Base-by-base conservation (phyloP, 2,113 vertebrate species). In the Grantiella picta region DNA sequence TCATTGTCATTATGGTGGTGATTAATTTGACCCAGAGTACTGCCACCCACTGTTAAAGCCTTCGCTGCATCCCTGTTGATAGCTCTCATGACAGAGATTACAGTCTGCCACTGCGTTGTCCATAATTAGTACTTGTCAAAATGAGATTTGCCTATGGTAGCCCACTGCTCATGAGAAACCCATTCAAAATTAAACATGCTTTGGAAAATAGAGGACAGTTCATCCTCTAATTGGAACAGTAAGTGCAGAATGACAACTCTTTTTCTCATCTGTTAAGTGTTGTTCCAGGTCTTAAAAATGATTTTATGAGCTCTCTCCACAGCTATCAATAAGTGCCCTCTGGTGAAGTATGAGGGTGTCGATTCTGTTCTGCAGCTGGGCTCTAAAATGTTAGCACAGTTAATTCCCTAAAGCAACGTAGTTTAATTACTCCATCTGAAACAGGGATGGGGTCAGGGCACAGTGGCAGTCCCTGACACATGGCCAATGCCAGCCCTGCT, bases 41-140 rank as follows among this genome's bases (percentile, higher is more conserved):
- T 92, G 88, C 93, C 95, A 96, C 90, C 94, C 94, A 96, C 95
- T 95, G 94, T 81, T 97, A 95, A 93, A 97, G 93, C 93, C 80
- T 92, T 95, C 20, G 0, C 88, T 89, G 90, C 88, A 92, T 90
- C 69, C 88, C 76, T 89, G 81, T 95, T 95, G 92, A 95, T 89
- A 77, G 92, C 86, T 96, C 94, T 96, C 94, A 94, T 95, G 90
- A 96, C 96, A 97, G 94, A 95, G 94, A 95, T 92, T 94, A 94
- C 85, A 79, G 92, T 71, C 86, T 95, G 86, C 88, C 76, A 65
- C 88, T 61, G 85, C 65, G 13, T 64, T 92, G 83, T 90, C 89
- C 92, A 90, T 88, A 96, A 94, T 91, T 88, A 96, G 96, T 90
- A 92, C 87, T 94, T 94, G 93, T 94, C 93, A 96, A 83, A 93